Percentiles rank a stretch among this genome's conserved stretches.
Conservation (phyloP, 2,113 vertebrate species). For the Maccullochella peelii region DNA sequence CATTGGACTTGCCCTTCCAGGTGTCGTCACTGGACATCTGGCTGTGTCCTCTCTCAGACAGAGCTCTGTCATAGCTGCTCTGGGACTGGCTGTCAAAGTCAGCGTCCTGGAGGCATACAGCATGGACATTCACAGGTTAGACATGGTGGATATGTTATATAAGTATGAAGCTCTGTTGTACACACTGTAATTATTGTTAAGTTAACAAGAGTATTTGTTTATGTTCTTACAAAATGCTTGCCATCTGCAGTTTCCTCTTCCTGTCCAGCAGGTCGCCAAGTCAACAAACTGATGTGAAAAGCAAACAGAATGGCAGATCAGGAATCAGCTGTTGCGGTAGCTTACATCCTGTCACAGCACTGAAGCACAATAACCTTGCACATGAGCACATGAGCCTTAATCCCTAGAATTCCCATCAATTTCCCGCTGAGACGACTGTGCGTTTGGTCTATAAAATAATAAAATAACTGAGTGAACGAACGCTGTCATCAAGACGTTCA, state of each 20-base stretch:
- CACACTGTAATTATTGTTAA: not conserved
- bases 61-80: constrained; percentile 94
- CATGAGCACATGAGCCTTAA: not conserved
- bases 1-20: constrained; percentile 91
- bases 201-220: not conserved
- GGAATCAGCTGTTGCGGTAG: constrained; percentile 1
- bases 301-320: constrained; percentile 44
- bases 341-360: not conserved
- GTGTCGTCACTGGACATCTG: constrained; percentile 97
- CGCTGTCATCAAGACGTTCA: no score
- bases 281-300: constrained; percentile 89
- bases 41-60: constrained; percentile 95
- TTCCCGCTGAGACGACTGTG: not conserved
- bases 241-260: constrained; percentile 91
- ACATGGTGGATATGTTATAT: not conserved
- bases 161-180: not conserved
- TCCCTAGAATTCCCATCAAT: not conserved
- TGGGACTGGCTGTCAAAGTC: constrained; percentile 94
- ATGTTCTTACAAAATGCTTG: constrained; percentile 89
- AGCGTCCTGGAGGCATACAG: constrained; percentile 85
- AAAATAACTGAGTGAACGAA: not conserved
- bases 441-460: not conserved
- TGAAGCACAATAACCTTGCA: not conserved
- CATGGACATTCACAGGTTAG: not conserved
- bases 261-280: constrained; percentile 92